Evolutionary conservation across 1,140 invertebrate genomes (phyloP).

Genomic region (Drosophila bifasciata): DNA sequence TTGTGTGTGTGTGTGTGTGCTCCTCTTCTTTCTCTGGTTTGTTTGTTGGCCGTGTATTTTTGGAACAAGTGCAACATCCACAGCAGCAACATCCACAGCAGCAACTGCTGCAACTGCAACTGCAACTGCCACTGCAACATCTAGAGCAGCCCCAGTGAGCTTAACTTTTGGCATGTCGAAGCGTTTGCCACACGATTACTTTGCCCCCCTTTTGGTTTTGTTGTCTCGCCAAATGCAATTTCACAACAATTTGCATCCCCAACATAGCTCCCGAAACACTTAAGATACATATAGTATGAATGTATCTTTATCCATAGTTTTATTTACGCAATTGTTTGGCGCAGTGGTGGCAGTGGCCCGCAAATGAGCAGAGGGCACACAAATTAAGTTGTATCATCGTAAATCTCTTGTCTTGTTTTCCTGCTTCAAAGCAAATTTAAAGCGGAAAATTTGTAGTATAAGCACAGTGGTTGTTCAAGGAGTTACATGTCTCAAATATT

Average conservation of each 20-base stretch:
- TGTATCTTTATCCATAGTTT: no score
- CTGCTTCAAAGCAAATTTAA: conserved; percentile 26
- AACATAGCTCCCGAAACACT: conserved; percentile 7
- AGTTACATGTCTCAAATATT: background rate
- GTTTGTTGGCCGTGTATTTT: conserved; percentile 40
- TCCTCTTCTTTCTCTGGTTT: conserved; percentile 14
- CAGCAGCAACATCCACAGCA: conserved; percentile 6
- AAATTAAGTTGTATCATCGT: conserved; percentile 58
- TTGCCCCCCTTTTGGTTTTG: conserved; percentile 8
- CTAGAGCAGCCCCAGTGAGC: conserved; percentile 14
- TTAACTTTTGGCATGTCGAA: conserved; percentile 44
- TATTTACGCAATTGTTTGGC: conserved; percentile 28
- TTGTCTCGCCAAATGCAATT: conserved; percentile 30
- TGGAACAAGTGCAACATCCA: conserved; percentile 57
- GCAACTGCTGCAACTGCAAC: conserved; percentile 30
- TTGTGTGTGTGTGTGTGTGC: conserved; percentile 25
- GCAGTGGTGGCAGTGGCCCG: conserved; percentile 46
- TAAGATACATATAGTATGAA: background rate
- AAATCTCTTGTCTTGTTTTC: conserved; percentile 51
- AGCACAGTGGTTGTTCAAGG: background rate
- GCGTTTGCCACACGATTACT: conserved; percentile 16
- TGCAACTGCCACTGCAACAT: conserved; percentile 15
- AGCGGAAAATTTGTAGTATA: background rate
- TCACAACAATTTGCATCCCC: conserved; percentile 35
- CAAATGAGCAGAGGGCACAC: conserved; percentile 42